Base-by-base conservation (phyloP, 1,140 invertebrate species). In the Ephestia elutella region DNA sequence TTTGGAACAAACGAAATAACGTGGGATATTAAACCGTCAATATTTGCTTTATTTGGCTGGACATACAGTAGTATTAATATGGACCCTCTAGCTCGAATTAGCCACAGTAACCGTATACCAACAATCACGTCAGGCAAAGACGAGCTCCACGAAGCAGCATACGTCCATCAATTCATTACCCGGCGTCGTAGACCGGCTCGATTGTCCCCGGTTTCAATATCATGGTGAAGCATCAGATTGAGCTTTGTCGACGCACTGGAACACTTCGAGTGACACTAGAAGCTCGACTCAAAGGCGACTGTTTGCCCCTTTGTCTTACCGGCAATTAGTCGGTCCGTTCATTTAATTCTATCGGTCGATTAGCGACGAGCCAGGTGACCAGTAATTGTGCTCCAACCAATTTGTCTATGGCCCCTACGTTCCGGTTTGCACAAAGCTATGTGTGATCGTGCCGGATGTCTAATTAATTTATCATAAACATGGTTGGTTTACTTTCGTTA, bases 221-320 rank as follows among this genome's bases (percentile, higher is more conserved):
- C 50, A 53, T 25, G 19, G 50, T 25, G 50, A 53, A 53, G 50
- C n/a, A 53, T 53, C 50, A 53, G 50, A 25, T 53, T 53, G 11
- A 25, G 50, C 50, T 53, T 25, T 25, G 50, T 60, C 62, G 65
- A 67, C 65, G 63, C 65, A 69, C 63, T 54, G n/a, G 63, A 65
- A 69, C 76, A 78, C 76, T 75, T 85, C 79, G 62, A 87, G 84
- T 85, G 83, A 76, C 80, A 85, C 84, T 84, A 81, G 82, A 83
- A 74, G 65, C 73, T 57, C 71, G 69, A 73, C 72, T 80, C 84
- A 87, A 87, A 87, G 84, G 81, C 74, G 76, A 84, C 75, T 87
- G 84, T 86, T 86, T 84, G 80, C 81, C 77, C 80, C 82, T 86
- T 87, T 87, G 84, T 86, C 84, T 87, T 86, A 82, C 78, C 64